Percentiles rank a stretch among this genome's conserved stretches.
These are phyloP conservation scores for Papilio gigon DNA, from an alignment of 2,888 invertebrate species.

Conservation along the genomic window DNA sequence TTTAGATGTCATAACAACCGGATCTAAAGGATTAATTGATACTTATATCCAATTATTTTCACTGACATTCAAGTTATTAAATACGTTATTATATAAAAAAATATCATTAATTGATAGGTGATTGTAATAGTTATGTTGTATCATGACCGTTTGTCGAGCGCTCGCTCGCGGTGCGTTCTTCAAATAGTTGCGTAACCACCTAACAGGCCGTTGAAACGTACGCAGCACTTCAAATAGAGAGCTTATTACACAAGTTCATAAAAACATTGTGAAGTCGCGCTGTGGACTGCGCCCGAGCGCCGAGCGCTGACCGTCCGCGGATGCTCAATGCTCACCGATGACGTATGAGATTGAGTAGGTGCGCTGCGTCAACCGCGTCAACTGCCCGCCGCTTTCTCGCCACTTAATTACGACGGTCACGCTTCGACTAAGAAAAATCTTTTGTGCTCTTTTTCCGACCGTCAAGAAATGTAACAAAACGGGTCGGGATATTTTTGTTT, in stretches of 20 bases:
- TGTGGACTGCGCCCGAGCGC: not conserved
- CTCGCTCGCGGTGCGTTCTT: slow-evolving; percentile 8
- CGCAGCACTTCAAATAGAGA: slow-evolving; percentile 36
- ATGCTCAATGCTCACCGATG: slow-evolving; percentile 38
- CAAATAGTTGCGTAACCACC: slow-evolving; percentile 30
- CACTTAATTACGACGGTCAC: slow-evolving; percentile 81
- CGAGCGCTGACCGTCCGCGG: slow-evolving; percentile 9
- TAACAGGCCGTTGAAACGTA: slow-evolving; percentile 36
- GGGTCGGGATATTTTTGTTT: slow-evolving; percentile 55
- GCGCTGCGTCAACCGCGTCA: slow-evolving; percentile 46
- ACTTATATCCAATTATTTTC: slow-evolving; percentile 11
- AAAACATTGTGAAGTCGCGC: slow-evolving; percentile 30
- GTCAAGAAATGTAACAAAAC: slow-evolving; percentile 78
- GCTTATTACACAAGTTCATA: slow-evolving; percentile 39
- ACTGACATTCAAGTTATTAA: not conserved
- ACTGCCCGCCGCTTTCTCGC: slow-evolving; percentile 59
- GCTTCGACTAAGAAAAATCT: slow-evolving; percentile 79
- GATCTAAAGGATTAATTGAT: not conserved
- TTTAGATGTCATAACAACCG: not conserved
- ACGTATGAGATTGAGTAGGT: slow-evolving; percentile 41
- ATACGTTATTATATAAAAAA: not conserved
- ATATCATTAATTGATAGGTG: slow-evolving; percentile 2
- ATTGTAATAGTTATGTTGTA: slow-evolving; percentile 17
- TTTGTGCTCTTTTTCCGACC: slow-evolving; percentile 78
- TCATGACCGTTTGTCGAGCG: slow-evolving; percentile 5